These are phyloP conservation scores for Perithous albicinctus DNA, from an alignment of 2,888 invertebrate genomes.

Conservation along the genomic window DNA sequence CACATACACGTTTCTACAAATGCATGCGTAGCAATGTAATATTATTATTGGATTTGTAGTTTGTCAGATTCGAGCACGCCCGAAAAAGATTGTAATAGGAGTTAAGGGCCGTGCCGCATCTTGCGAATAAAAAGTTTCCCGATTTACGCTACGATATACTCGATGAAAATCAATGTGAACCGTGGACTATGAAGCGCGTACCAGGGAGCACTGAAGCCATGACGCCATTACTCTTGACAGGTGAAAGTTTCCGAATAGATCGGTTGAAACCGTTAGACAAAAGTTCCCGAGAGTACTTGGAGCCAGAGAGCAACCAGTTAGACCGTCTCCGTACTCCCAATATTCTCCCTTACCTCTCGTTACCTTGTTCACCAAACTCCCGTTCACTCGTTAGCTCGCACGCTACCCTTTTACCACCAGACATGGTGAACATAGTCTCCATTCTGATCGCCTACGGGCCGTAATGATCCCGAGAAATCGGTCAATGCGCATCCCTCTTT, in stretches of 20 bases:
- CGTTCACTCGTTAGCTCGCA: slow-evolving; percentile 4
- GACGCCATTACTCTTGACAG: slow-evolving; percentile 17
- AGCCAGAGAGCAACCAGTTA: slow-evolving; percentile 10
- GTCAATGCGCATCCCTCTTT: too few relatives aligned
- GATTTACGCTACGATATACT: not conserved
- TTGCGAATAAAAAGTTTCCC: not conserved
- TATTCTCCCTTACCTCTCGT: slow-evolving; percentile 10
- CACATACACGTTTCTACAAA: not conserved
- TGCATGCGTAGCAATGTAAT: not conserved
- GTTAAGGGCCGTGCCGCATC: too few relatives aligned
- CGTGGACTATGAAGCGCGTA: slow-evolving; percentile 3
- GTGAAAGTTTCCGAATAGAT: slow-evolving; percentile 31
- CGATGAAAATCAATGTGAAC: slow-evolving; percentile 7
- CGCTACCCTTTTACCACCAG: not conserved
- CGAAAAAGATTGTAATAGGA: not conserved
- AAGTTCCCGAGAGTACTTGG: slow-evolving; percentile 24
- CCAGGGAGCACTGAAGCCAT: not conserved
- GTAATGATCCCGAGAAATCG: not conserved
- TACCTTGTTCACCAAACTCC: slow-evolving; percentile 4
- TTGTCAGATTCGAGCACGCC: too few relatives aligned
- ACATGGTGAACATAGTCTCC: not conserved
- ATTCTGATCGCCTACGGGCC: not conserved
- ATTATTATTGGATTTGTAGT: too few relatives aligned
- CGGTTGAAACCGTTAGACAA: slow-evolving; percentile 23
- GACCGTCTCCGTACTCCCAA: not conserved